phyloP scores from a whole-genome alignment of 1,140 invertebrate species.

The Zaprionus tsacasi region DNA sequence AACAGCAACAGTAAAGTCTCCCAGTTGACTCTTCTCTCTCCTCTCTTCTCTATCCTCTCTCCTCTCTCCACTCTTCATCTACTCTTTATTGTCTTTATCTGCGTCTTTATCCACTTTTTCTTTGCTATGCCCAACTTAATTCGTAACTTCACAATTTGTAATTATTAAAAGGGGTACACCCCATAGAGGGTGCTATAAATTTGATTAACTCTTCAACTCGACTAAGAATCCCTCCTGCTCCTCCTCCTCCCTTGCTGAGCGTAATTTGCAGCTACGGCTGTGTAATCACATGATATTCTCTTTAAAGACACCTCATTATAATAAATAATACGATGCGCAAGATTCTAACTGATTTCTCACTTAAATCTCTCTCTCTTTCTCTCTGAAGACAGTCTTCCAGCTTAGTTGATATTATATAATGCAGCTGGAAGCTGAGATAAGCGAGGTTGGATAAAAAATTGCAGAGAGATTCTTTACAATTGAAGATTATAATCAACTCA shows the following conservation, averaged over 20 bases:
- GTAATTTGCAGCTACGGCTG: neutral
- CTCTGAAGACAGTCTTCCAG: too few relatives aligned
- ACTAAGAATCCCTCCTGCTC: too few relatives aligned
- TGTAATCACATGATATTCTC: neutral
- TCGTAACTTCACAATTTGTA: conserved; percentile 17
- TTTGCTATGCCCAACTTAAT: conserved; percentile 20
- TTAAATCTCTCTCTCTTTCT: neutral
- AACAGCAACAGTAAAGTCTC: conserved; percentile 27
- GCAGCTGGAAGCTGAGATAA: too few relatives aligned
- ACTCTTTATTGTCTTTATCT: conserved; percentile 8
- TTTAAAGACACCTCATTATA: conserved; percentile 4
- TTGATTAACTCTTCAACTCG: conserved; percentile 9
- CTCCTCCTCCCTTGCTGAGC: neutral
- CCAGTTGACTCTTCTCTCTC: neutral
- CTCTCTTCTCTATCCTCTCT: neutral
- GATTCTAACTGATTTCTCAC: conserved; percentile 1
- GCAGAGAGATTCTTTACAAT: too few relatives aligned
- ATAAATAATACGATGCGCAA: neutral
- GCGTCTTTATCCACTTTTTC: conserved; percentile 7
- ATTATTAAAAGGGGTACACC: conserved; percentile 4
- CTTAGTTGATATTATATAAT: too few relatives aligned
- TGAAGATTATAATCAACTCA: too few relatives aligned
- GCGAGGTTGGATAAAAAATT: too few relatives aligned
- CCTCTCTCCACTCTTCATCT: neutral
- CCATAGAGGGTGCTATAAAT: neutral